These are phyloP conservation scores for Hirtodrosophila cameraria DNA, from an alignment of 2,888 invertebrate species.

Conservation along the genomic window DNA sequence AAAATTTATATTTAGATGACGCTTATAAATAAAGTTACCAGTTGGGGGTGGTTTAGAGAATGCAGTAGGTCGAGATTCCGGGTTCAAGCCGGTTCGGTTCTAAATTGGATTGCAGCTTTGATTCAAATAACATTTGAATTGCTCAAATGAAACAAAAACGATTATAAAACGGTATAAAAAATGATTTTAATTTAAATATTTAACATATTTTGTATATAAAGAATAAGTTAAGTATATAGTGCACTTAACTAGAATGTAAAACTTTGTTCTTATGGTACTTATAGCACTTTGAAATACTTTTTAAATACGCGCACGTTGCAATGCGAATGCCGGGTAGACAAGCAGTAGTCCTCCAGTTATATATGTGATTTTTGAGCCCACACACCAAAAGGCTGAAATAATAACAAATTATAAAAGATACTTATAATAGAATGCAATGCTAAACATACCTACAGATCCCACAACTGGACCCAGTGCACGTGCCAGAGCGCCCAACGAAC, in stretches of 20 bases:
- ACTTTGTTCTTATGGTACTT: slow-evolving; percentile 40
- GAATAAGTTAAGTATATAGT: slow-evolving; percentile 50
- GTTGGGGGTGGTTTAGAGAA: too few relatives aligned
- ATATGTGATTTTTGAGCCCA: slow-evolving; percentile 93
- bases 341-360: slow-evolving; percentile 90
- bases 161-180: slow-evolving; percentile 44
- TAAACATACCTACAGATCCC: slow-evolving; percentile 89
- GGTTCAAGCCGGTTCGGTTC: too few relatives aligned
- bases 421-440: not conserved
- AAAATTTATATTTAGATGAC: too few relatives aligned
- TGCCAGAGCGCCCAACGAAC: slow-evolving; percentile 97
- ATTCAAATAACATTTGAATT: too few relatives aligned
- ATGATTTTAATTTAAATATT: slow-evolving; percentile 28
- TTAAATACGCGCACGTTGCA: slow-evolving; percentile 83
- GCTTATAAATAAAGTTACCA: too few relatives aligned
- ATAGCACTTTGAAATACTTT: slow-evolving; percentile 25
- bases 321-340: slow-evolving; percentile 90
- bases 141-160: not conserved
- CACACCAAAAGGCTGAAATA: slow-evolving; percentile 93
- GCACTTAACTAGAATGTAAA: slow-evolving; percentile 54
- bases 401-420: slow-evolving; percentile 20
- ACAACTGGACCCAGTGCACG: slow-evolving; percentile 95
- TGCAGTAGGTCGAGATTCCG: too few relatives aligned
- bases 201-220: slow-evolving; percentile 40
- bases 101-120: too few relatives aligned